These are phyloP conservation scores for Trichechus manatus DNA, from an alignment of 2,113 vertebrate genomes.

Conservation along the genomic window DNA sequence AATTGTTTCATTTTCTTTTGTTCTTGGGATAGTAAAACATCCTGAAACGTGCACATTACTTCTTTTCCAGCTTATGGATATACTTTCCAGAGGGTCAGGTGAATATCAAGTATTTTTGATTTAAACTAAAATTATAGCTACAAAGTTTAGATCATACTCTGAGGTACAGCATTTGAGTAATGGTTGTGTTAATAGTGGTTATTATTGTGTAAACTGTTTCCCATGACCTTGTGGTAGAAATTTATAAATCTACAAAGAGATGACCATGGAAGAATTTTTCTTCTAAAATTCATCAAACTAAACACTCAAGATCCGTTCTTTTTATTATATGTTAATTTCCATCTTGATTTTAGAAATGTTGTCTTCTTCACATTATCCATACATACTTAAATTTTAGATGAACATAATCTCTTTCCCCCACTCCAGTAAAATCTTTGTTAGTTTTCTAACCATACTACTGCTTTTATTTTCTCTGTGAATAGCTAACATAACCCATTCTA, in stretches of 20 bases:
- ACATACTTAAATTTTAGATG: neutral
- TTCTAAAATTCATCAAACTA: neutral
- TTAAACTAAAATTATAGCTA: slow-evolving; percentile 55
- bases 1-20: slow-evolving; percentile 26
- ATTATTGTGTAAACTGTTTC: neutral
- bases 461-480: neutral
- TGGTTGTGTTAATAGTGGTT: neutral
- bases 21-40: slow-evolving; percentile 22
- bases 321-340: neutral
- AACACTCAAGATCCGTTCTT: slow-evolving; percentile 19
- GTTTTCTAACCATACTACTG: neutral
- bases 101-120: slow-evolving; percentile 40
- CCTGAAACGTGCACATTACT: neutral
- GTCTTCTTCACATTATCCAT: neutral
- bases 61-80: slow-evolving; percentile 28
- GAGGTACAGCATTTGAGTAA: slow-evolving; percentile 32
- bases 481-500: slow-evolving; percentile 27
- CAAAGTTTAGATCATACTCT: slow-evolving; percentile 29
- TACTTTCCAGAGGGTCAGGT: slow-evolving; percentile 38
- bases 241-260: slow-evolving; percentile 53
- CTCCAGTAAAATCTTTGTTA: neutral
- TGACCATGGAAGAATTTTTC: neutral
- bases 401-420: neutral
- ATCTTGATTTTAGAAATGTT: slow-evolving; percentile 7
- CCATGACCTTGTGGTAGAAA: neutral